Conservation (phyloP, 2,113 vertebrate genomes). For the Megaptera novaeangliae region DNA sequence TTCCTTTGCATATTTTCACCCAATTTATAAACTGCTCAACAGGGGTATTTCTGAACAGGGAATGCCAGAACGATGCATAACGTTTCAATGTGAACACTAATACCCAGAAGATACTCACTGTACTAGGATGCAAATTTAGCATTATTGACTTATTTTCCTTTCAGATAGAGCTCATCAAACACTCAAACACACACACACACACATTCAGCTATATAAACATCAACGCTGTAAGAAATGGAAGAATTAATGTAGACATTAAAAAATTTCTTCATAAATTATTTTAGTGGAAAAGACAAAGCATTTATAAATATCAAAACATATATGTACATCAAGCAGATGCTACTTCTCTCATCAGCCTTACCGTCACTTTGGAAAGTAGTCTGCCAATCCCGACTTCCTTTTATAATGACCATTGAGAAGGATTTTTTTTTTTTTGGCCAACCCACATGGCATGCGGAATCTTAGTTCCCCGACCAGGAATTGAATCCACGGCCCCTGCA, state of each 20-base stretch:
- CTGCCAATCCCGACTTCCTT: neutral
- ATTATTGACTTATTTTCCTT: neutral
- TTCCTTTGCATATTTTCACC: neutral
- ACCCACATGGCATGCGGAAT: too few relatives aligned
- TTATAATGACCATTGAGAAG: neutral
- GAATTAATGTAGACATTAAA: neutral
- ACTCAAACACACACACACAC: neutral
- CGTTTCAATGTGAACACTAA: neutral
- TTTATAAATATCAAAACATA: neutral
- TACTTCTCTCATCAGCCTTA: neutral
- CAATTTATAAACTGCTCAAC: neutral
- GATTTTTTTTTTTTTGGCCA: neutral
- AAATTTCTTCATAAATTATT: neutral
- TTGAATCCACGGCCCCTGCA: too few relatives aligned
- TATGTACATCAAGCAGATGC: neutral
- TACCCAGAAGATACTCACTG: neutral
- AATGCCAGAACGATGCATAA: neutral
- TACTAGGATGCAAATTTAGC: neutral
- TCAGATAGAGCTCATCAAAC: neutral
- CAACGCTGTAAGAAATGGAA: neutral
- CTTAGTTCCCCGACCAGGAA: too few relatives aligned
- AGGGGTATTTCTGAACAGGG: neutral
- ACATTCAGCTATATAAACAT: neutral
- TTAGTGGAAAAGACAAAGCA: neutral
- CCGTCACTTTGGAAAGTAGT: neutral